These are phyloP conservation scores for Epistrophe eligans DNA, from an alignment of 2,888 invertebrate species.

Conservation along the genomic window DNA sequence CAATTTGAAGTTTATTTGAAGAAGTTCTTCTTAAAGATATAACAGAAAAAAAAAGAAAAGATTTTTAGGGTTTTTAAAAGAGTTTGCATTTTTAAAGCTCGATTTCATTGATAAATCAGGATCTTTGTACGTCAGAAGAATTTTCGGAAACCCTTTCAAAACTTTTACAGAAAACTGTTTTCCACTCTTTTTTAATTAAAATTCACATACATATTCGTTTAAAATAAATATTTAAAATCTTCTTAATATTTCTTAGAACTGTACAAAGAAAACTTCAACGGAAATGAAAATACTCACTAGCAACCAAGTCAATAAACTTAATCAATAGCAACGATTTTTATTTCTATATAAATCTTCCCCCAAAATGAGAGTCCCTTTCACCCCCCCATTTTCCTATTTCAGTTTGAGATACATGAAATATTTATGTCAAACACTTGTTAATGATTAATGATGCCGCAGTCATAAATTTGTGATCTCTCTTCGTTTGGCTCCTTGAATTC, in stretches of 20 bases:
- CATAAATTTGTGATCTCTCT: slow-evolving; percentile 43
- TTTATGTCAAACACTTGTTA: slow-evolving; percentile 57
- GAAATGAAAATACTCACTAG: slow-evolving; percentile 23
- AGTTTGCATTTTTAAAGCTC: no score
- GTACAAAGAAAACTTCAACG: slow-evolving; percentile 5
- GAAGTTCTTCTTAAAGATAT: neutral
- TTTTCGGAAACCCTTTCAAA: no score
- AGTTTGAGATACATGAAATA: slow-evolving; percentile 47
- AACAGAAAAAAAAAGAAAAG: neutral
- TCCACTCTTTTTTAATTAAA: no score
- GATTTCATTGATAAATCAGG: no score
- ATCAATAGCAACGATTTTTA: neutral
- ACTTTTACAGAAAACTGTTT: no score
- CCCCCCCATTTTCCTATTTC: slow-evolving; percentile 1
- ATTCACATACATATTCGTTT: no score
- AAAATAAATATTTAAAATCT: no score
- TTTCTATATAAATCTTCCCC: slow-evolving; percentile 39
- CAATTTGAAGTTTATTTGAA: neutral
- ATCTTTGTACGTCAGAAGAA: no score
- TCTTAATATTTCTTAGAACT: no score
- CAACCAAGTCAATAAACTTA: slow-evolving; percentile 9
- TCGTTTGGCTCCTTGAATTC: slow-evolving; percentile 32
- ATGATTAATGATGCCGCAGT: slow-evolving; percentile 57
- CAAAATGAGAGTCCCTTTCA: slow-evolving; percentile 14
- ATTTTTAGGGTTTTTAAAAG: neutral